Evolutionary conservation across 1,140 invertebrate species (phyloP).

Genomic region (Aplysia californica): DNA sequence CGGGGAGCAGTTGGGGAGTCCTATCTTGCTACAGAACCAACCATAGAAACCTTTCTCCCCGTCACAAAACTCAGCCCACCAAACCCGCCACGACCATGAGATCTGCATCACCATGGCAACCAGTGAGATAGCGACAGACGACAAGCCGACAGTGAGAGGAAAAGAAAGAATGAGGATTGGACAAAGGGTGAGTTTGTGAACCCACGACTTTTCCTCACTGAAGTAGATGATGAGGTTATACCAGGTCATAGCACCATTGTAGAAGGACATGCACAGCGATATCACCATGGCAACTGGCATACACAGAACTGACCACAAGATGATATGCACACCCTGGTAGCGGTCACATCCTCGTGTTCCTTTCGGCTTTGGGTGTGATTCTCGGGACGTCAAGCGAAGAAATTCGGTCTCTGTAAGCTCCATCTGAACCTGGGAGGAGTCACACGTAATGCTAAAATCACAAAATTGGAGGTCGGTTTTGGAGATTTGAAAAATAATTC

Average conservation of each 20-base stretch:
- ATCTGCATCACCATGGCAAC: conserved; percentile 78
- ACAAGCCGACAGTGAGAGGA: conserved; percentile 77
- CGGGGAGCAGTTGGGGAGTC: conserved; percentile 78
- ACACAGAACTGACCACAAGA: conserved; percentile 75
- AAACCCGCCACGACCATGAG: conserved; percentile 76
- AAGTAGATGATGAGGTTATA: conserved; percentile 81
- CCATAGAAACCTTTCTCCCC: conserved; percentile 85
- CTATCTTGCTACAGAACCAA: conserved; percentile 78
- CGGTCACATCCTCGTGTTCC: conserved; percentile 69
- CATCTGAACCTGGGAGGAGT: conserved; percentile 70
- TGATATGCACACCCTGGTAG: conserved; percentile 76
- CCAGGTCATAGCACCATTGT: conserved; percentile 81
- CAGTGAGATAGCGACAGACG: conserved; percentile 75
- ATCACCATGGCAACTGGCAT: conserved; percentile 76
- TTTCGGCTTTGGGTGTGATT: conserved; percentile 64
- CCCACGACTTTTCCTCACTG: conserved; percentile 75
- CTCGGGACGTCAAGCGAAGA: conserved; percentile 77
- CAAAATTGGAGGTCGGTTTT: too few relatives aligned
- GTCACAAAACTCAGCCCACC: conserved; percentile 79
- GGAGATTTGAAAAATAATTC: too few relatives aligned
- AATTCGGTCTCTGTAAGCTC: conserved; percentile 73
- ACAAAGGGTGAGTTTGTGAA: conserved; percentile 71
- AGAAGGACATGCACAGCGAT: conserved; percentile 78
- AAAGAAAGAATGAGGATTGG: conserved; percentile 79
- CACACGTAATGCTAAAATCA: neutral